Evolutionary conservation across 2,797 vertebrate genomes (phyloP), one percentile per base, ranked within the genome.

Genomic region (Erpetoichthys calabaricus): DNA sequence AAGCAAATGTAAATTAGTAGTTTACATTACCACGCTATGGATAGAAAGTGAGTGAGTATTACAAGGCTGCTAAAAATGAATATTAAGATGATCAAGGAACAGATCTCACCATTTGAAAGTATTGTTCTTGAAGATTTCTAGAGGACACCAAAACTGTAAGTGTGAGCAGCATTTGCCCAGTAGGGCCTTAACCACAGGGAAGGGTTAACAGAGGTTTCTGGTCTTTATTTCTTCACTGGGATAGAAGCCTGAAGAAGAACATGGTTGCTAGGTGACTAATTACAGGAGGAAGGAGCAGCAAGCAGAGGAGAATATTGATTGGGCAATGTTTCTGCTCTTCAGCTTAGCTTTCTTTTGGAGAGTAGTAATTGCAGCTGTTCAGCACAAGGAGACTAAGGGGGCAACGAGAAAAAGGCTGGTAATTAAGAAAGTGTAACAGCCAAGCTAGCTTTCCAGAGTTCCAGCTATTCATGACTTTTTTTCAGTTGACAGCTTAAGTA

Each of bases 181-280:
- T 25, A 25, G 25, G 25, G 25, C 25, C 25, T 25, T 25, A 25
- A 25, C 25, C 8, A 10, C 49, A 51, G 8, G 8, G 49, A 51
- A 51, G 9, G 9, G 8, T 51, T 51, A 51, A 8, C 9, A 10
- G 49, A 8, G 8, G 9, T 8, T 51, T 51, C 9, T 10, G 8
- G 8, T 51, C 49, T 8, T 8, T 8, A 51, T 51, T 51, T 51
- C 8, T 10, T 8, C 8, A 51, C 49, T 8, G 49, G 49, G 9
- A 8, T 10, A 51, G 25, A 25, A 10, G 49, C 9, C 49, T 25
- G 8, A 51, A 60, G 59, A 64, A 42, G 41, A 52, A 47, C 46
- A 53, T 50, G 51, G 61, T 63, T 63, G 61, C 61, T 63, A 63
- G 57, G 61, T 52, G 57, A 63, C 61, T 56, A 52, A 47, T 59